Evolutionary conservation across 2,888 invertebrate genomes (phyloP), one percentile per base, ranked within the genome.

Genomic region (Meandrusa payeni): DNA sequence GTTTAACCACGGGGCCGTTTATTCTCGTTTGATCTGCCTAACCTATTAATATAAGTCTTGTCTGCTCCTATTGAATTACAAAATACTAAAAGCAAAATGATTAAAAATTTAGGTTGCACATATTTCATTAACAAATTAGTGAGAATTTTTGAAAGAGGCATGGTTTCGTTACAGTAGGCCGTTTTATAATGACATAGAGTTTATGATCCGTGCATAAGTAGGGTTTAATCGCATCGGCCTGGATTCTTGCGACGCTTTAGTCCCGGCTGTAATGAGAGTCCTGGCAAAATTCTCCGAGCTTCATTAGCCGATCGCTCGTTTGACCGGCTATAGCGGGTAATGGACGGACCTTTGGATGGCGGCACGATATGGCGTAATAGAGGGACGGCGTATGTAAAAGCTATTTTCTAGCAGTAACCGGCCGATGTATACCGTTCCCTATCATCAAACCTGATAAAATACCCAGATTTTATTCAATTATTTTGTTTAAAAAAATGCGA

Each of bases 331-430:
- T 44, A 32, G 17, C 42, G 41, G 33, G 7, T 37, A 33, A 50
- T 19, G 57, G 61, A 55, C 47, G 60, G 62, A 46, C 56, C 50
- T 53, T 64, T 47, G 64, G 61, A 76, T 69, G 63, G 61, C 48
- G 65, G 64, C 3, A 36, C 34, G 29, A 28, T 42, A 61, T 62
- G 59, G 53, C 50, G 65, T 76, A 69, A 79, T 72, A 63, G 69
- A 65, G 60, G 69, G 53, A 60, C 66, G 57, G 61, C 69, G 76
- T 80, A 79, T 76, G 67, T 62, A 66, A 61, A 64, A 67, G 62
- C 64, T 55, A 47, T 46, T 38, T 32, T 54, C 55, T 50, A 44
- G 46, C 50, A 32, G 31, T 28, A 42, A 38, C 42, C 36, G 32
- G 19, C 44, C 38, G 4, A 36, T 46, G 64, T 66, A 69, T 68